Evolutionary conservation across 2,888 invertebrate species (phyloP), one percentile per base, ranked within the genome.

Genomic region (Allygus modestus): DNA sequence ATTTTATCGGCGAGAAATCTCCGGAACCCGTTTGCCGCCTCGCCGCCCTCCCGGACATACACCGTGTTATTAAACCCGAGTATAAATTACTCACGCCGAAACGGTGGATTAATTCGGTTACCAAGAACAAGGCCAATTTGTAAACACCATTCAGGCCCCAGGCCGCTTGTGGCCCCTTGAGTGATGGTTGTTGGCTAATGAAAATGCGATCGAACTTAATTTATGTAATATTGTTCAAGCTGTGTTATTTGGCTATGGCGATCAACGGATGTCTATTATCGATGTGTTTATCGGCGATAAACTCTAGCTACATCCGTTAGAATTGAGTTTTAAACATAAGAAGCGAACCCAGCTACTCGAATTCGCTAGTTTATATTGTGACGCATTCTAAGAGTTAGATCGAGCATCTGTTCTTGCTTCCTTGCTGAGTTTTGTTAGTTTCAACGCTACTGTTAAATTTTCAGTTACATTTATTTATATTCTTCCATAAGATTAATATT

Each of bases 71-170:
- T 65, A 65, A 65, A 58, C 58, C 31, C 31, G 65, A n/a, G 65
- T 28, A 65, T 65, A 65, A 65, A 65, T 65, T 65, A 65, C 65
- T 31, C 28, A 28, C 65, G 12, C 28, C 28, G 65, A 31, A 65
- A 58, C 58, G 26, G 58, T 26, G 26, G 26, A 58, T 20, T 73
- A 73, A 73, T 73, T 73, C 73, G 73, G 73, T 73, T 73, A 73
- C 65, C 7, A 17, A 17, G 73, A 73, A 73, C 73, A 73, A 37
- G 73, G 73, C 73, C 41, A 73, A 73, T 73, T 73, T 73, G 73
- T 73, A 73, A 73, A 73, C 69, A 69, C 69, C n/a, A 33, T 23
- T 41, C 23, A 11, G 17, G 17, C 73, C 41, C 15, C 41, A 5
- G 73, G 73, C 73, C 7, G 1, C 41, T 1, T 5, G 15, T 1